Percentiles rank a stretch among this genome's conserved stretches.
Conservation (phyloP, 2,888 invertebrate species). For the Brassicogethes aeneus region DNA sequence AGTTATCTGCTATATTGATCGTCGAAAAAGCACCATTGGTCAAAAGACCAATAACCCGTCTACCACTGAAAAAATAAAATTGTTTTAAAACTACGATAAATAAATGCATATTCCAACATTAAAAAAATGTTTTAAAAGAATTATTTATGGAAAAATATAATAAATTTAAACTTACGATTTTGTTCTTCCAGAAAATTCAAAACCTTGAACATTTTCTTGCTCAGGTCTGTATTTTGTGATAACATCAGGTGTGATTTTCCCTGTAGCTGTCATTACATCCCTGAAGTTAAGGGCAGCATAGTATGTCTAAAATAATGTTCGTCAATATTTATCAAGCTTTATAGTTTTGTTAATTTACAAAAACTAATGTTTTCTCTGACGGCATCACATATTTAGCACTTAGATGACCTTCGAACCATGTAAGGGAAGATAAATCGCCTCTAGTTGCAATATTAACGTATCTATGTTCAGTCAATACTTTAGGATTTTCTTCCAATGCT, state of each 20-base stretch:
- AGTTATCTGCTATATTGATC: conserved; percentile 41
- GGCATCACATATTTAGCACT: not conserved
- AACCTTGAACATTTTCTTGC: conserved; percentile 59
- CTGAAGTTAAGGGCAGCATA: conserved; percentile 86
- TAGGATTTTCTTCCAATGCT: conserved; percentile 46
- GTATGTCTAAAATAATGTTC: conserved; percentile 33
- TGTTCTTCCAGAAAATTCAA: conserved; percentile 55
- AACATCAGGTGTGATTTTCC: conserved; percentile 76
- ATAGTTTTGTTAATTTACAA: conserved; percentile 13
- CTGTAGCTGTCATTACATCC: conserved; percentile 90
- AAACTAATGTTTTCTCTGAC: conserved; percentile 7
- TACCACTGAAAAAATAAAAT: conserved; percentile 19
- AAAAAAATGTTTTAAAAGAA: too few relatives aligned
- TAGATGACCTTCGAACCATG: conserved; percentile 69
- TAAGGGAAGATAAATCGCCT: conserved; percentile 79
- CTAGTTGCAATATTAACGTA: conserved; percentile 67
- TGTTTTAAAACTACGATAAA: too few relatives aligned
- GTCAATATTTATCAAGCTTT: too few relatives aligned
- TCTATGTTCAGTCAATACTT: conserved; percentile 52
- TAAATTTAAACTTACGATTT: conserved; percentile 10
- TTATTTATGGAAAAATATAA: too few relatives aligned
- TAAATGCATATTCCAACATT: too few relatives aligned
- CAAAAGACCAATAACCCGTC: conserved; percentile 41
- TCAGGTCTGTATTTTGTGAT: conserved; percentile 56
- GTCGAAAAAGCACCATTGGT: conserved; percentile 47